phyloP scores from a whole-genome alignment of 2,113 vertebrate genomes.

The Atrichornis clamosus region DNA sequence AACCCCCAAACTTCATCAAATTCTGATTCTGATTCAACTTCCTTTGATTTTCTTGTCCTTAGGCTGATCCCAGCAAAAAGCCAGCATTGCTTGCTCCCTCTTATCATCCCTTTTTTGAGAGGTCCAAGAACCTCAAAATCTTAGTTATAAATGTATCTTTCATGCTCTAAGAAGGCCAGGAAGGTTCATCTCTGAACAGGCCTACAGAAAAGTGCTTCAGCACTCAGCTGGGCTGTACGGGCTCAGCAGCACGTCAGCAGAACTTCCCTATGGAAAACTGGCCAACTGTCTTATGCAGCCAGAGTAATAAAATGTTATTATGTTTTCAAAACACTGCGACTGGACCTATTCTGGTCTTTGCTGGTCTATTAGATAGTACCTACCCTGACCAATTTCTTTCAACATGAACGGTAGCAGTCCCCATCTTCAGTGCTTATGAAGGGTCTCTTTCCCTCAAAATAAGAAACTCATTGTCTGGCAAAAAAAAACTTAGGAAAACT shows the following conservation, averaged over 20 bases:
- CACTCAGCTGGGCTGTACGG: not conserved
- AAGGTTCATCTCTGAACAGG: not conserved
- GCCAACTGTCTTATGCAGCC: not conserved
- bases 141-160: not conserved
- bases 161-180: not conserved
- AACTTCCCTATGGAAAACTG: not conserved
- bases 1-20: not conserved
- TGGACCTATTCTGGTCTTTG: not conserved
- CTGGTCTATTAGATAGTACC: not conserved
- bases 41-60: not conserved
- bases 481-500: not conserved
- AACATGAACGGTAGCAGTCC: not conserved
- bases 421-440: not conserved
- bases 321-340: not conserved
- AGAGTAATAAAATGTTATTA: not conserved
- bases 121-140: not conserved
- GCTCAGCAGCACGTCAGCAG: fast-evolving
- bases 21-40: not conserved
- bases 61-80: not conserved
- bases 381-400: not conserved
- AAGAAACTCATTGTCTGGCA: not conserved
- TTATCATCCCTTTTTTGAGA: not conserved
- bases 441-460: not conserved
- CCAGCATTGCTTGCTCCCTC: not conserved
- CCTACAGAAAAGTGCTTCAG: not conserved